Evolutionary conservation across 2,888 invertebrate genomes (phyloP).

Genomic region (Yponomeuta evonymella): DNA sequence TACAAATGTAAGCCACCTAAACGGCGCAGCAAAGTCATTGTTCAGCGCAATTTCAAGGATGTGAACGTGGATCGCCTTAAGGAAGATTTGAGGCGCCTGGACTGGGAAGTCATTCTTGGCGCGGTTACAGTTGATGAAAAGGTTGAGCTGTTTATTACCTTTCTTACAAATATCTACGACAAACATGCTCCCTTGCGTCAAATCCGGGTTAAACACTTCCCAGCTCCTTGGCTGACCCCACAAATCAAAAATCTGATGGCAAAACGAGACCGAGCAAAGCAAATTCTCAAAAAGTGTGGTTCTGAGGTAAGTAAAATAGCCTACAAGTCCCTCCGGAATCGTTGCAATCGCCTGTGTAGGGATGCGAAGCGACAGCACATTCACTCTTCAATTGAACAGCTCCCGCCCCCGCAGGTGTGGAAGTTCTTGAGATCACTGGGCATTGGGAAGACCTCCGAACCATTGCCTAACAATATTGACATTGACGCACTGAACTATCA

Average conservation of each 20-base stretch:
- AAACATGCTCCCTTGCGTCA: constrained; percentile 20
- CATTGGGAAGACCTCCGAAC: background rate
- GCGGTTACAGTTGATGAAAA: no score
- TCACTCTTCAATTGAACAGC: background rate
- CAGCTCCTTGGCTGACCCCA: constrained; percentile 22
- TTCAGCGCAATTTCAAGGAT: no score
- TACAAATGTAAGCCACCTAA: no score
- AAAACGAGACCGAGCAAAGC: constrained; percentile 19
- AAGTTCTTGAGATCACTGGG: constrained; percentile 10
- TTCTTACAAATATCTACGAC: constrained; percentile 21
- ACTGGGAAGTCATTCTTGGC: no score
- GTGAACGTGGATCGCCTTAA: no score
- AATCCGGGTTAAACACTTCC: constrained; percentile 18
- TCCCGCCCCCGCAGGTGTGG: constrained; percentile 8
- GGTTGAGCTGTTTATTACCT: no score
- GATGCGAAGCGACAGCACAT: constrained; percentile 11
- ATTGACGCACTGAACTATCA: constrained; percentile 5
- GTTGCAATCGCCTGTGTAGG: constrained; percentile 14
- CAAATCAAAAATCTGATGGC: constrained; percentile 16
- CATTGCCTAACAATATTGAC: background rate
- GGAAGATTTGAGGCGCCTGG: no score
- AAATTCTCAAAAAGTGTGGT: constrained; percentile 14
- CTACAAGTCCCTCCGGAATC: constrained; percentile 14
- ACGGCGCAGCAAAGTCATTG: no score
- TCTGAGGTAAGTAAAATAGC: constrained; percentile 5